phyloP scores from a whole-genome alignment of 2,888 invertebrate genomes.

The Chloroclysta siterata region DNA sequence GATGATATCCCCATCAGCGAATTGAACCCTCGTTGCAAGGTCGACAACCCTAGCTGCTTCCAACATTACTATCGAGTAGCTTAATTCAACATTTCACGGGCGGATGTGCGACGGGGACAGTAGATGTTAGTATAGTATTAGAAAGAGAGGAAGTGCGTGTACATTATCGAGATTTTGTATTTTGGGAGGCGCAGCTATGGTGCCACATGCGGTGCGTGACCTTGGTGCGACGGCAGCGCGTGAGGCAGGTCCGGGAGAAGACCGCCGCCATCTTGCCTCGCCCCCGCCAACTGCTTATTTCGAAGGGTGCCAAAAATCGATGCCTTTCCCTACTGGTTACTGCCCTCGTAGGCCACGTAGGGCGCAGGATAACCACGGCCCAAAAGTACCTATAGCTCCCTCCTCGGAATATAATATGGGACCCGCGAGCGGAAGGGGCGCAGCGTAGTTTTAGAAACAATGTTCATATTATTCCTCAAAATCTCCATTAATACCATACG shows the following conservation, averaged over 20 bases:
- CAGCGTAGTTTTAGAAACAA: constrained; percentile 12
- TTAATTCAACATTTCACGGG: constrained; percentile 62
- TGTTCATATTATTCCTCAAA: constrained; percentile 3
- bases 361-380: constrained; percentile 62
- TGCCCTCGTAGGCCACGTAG: constrained; percentile 64
- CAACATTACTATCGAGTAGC: constrained; percentile 64
- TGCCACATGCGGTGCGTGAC: constrained; percentile 74
- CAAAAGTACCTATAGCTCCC: constrained; percentile 44
- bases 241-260: constrained; percentile 78
- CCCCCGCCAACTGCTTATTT: constrained; percentile 64
- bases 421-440: constrained; percentile 16
- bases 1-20: constrained; percentile 42
- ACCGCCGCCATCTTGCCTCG: constrained; percentile 73
- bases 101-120: constrained; percentile 60
- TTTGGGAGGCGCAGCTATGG: constrained; percentile 70
- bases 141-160: constrained; percentile 59
- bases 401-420: constrained; percentile 34
- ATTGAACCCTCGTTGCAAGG: constrained; percentile 43
- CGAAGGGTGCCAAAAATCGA: constrained; percentile 82
- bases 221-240: constrained; percentile 70
- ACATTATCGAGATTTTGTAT: constrained; percentile 74
- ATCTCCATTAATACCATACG: constrained; percentile 1
- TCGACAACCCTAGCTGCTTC: constrained; percentile 56
- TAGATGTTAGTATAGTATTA: constrained; percentile 42
- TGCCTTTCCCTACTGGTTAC: constrained; percentile 71